Evolutionary conservation across 2,113 vertebrate species (phyloP).

Genomic region (Ranitomeya variabilis): DNA sequence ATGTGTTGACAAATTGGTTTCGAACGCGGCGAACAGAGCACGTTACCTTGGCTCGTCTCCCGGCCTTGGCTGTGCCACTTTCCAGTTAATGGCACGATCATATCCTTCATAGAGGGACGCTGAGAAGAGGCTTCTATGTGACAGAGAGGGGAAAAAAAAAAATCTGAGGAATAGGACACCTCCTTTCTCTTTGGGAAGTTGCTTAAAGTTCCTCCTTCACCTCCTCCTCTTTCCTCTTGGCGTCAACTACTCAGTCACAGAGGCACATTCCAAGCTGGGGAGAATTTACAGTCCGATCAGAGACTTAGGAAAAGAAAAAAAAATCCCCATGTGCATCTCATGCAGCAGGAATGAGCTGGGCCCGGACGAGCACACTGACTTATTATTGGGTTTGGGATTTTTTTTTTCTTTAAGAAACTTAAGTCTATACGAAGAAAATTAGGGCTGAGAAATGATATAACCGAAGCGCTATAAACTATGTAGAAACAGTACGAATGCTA

Average conservation of each 20-base stretch:
- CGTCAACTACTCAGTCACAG: constrained; percentile 56
- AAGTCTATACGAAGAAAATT: background rate
- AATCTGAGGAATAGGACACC: constrained; percentile 22
- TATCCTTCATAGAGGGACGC: constrained; percentile 8
- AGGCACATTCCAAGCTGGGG: constrained; percentile 56
- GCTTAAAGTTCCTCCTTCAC: constrained; percentile 47
- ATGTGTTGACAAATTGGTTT: constrained; percentile 37
- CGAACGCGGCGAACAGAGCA: background rate
- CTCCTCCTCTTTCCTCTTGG: constrained; percentile 58
- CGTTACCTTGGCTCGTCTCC: constrained; percentile 49
- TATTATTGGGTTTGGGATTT: background rate
- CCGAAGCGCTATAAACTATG: background rate
- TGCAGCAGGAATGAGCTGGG: constrained; percentile 23
- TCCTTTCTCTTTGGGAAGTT: constrained; percentile 50
- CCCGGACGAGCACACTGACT: background rate
- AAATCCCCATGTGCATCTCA: constrained; percentile 47
- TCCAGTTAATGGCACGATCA: constrained; percentile 22
- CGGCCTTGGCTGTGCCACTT: background rate
- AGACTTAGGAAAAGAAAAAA: constrained; percentile 7
- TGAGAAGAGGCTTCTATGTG: background rate
- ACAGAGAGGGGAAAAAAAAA: background rate
- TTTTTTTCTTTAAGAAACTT: background rate
- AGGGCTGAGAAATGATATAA: background rate
- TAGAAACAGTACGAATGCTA: too few species aligned
- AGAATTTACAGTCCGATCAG: constrained; percentile 56